Evolutionary conservation across 2,888 invertebrate species (phyloP).

Genomic region (Acronicta leporina): DNA sequence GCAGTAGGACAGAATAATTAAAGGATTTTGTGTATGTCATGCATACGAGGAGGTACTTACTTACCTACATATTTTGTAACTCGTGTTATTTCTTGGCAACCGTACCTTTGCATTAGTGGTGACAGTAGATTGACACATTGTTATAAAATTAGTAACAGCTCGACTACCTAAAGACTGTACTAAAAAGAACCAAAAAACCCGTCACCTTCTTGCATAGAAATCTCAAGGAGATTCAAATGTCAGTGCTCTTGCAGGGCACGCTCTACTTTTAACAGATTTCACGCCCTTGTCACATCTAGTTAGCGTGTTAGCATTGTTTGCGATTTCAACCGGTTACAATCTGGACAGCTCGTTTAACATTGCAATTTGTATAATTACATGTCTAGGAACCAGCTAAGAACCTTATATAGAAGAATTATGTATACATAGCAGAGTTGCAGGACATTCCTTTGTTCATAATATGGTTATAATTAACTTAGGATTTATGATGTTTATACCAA

Average conservation of each 20-base stretch:
- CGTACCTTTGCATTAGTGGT: not conserved
- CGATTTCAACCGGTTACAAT: slow-evolving; percentile 61
- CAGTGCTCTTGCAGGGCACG: slow-evolving; percentile 38
- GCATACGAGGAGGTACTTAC: too few species aligned
- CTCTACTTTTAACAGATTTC: slow-evolving; percentile 57
- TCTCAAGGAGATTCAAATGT: slow-evolving; percentile 30
- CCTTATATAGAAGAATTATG: slow-evolving; percentile 51
- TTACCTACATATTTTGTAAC: not conserved
- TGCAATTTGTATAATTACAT: slow-evolving; percentile 64
- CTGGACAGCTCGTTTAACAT: slow-evolving; percentile 65
- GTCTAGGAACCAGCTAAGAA: slow-evolving; percentile 52
- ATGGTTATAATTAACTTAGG: slow-evolving; percentile 44
- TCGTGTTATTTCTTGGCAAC: not conserved
- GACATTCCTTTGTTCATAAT: slow-evolving; percentile 52
- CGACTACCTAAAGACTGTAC: not conserved
- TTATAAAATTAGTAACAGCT: slow-evolving; percentile 2
- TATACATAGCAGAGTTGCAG: slow-evolving; percentile 17
- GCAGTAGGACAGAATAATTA: too few species aligned
- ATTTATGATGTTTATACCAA: slow-evolving; percentile 31
- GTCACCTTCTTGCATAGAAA: slow-evolving; percentile 25
- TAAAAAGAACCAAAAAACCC: slow-evolving; percentile 17
- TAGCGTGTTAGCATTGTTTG: slow-evolving; percentile 44
- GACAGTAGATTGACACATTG: not conserved
- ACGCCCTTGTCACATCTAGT: slow-evolving; percentile 67
- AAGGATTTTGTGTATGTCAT: too few species aligned